Base-by-base conservation (phyloP, 2,888 invertebrate species). In the Acrobasis suavella region DNA sequence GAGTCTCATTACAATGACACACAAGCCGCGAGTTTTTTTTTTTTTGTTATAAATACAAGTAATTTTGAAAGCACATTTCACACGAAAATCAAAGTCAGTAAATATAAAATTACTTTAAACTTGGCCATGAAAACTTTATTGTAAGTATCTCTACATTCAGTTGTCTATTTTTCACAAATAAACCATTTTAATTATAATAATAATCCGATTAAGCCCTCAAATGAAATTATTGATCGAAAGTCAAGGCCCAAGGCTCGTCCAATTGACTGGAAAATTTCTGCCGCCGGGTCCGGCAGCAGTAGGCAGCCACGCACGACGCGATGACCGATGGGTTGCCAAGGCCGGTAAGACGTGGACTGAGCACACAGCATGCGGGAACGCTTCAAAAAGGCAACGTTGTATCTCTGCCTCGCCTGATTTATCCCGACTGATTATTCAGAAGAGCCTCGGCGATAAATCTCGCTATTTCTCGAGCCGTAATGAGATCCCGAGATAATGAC, bases 401-500 rank as follows among this genome's bases (percentile, higher is more conserved):
- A n/a, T 46, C 14, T 14, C 46, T n/a, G 46, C 46, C 14, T 6
- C 50, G 37, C 12, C 38, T 16, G 59, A 60, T 60, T 22, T 60
- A 60, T 39, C n/a, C 15, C 42, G 14, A n/a, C 42, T 60, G 51
- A 51, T 51, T 51, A 51, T 39, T 51, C 60, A 39, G n/a, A 54
- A 10, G 22, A 38, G 12, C 16, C 38, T 22, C 56, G 46, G 12
- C 60, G 51, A 51, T 51, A 51, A 60, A 60, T 51, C 51, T 14
- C 17, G 38, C 39, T 39, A 42, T 50, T 38, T 50, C 60, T 51
- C 51, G 10, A 17, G 52, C 39, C 14, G 38, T 52, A 51, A 60
- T 50, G 42, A 64, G 64, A 63, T 54, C 55, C n/a, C 46, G 58
- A 46, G 46, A 55, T 55, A 55, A 38, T 55, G 38, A 39, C 39